Conservation (phyloP, 2,113 vertebrate genomes). For the Chelonoidis abingdonii region DNA sequence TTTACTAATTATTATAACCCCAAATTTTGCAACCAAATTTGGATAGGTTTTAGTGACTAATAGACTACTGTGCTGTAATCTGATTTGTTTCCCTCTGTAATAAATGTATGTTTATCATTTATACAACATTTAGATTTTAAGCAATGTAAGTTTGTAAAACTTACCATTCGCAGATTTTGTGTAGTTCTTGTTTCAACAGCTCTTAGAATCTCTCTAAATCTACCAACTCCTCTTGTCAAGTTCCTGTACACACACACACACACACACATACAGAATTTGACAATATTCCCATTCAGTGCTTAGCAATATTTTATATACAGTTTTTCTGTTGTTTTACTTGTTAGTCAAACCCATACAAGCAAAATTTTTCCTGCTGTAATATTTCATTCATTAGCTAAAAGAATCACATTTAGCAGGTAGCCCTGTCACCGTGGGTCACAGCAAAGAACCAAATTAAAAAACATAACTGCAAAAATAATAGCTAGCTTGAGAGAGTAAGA, state of each 20-base stretch:
- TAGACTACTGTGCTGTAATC: background rate
- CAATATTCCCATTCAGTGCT: constrained; percentile 64
- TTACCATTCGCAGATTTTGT: constrained; percentile 98
- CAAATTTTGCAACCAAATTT: background rate
- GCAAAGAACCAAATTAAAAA: background rate
- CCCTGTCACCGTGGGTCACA: background rate
- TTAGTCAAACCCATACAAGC: background rate
- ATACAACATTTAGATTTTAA: background rate
- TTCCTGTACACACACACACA: constrained; percentile 84
- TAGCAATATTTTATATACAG: constrained; percentile 33
- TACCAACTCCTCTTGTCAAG: constrained; percentile 93
- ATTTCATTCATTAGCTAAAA: background rate
- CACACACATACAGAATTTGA: constrained; percentile 62
- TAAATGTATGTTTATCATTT: background rate
- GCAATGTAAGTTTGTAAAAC: constrained; percentile 43
- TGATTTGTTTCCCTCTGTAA: background rate
- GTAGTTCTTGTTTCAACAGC: constrained; percentile 97
- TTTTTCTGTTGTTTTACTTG: background rate
- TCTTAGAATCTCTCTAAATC: constrained; percentile 96
- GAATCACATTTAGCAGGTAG: background rate
- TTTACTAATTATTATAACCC: background rate
- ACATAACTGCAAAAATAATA: background rate
- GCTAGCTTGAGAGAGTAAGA: background rate
- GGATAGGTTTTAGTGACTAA: background rate
- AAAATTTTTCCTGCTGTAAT: background rate